Conservation (phyloP, 2,797 vertebrate species). For the Epinephelus malabaricus region DNA sequence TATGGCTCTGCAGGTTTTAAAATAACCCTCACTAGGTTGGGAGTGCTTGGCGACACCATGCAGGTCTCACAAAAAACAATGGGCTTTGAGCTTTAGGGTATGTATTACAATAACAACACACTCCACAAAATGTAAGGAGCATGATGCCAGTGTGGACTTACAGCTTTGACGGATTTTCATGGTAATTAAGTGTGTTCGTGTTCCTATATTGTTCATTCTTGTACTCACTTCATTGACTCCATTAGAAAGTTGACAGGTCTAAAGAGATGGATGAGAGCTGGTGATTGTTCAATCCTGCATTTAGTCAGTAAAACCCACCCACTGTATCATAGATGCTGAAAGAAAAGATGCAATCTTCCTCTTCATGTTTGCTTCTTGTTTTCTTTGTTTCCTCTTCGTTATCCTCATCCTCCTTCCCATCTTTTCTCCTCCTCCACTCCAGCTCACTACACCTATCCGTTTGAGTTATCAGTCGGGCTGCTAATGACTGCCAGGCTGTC, state of each 20-base stretch:
- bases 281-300: conserved; percentile 19
- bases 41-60: not conserved
- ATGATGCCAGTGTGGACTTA: not conserved
- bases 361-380: conserved; percentile 15
- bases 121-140: not conserved
- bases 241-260: conserved; percentile 40
- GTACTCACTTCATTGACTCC: conserved; percentile 36
- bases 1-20: conserved; percentile 11
- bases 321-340: conserved; percentile 7
- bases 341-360: conserved; percentile 17
- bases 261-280: conserved; percentile 14
- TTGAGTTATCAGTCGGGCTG: conserved; percentile 76
- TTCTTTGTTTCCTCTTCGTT: not conserved
- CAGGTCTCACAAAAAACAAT: conserved; percentile 18
- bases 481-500: conserved; percentile 81
- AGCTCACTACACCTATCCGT: conserved; percentile 66
- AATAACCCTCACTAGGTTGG: conserved; percentile 17
- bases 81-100: not conserved
- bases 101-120: conserved; percentile 13
- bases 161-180: conserved; percentile 16
- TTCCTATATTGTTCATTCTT: conserved; percentile 16
- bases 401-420: conserved; percentile 30
- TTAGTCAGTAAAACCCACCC: conserved; percentile 13
- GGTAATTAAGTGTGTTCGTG: conserved; percentile 23
- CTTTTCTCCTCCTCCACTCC: conserved; percentile 25